Evolutionary conservation across 2,888 invertebrate genomes (phyloP), one percentile per base, ranked within the genome.

Genomic region (Trachelus stipa): DNA sequence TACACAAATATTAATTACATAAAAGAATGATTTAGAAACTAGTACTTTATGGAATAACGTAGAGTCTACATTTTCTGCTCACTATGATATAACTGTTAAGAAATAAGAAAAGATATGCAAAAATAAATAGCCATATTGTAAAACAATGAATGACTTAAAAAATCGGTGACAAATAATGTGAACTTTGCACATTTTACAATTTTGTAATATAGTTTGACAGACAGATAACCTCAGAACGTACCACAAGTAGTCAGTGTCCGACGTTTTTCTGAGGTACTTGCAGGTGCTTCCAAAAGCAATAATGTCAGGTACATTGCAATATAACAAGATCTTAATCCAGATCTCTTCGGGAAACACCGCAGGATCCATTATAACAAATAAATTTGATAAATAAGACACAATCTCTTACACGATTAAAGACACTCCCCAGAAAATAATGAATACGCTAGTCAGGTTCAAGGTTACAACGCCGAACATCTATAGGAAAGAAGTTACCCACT

Each of bases 301-400:
- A 84, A 91, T 91, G 83, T 91, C 91, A 87, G 90, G 90, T 87
- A 91, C 91, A 81, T 91, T 89, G 81, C 91, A 92, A 80, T 91
- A 91, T 73, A 90, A 86, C 79, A 92, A 88, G 81, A 92, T 92
- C 83, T 91, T 91, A 73, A 91, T 91, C 91, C 91, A 92, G 83
- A 92, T 91, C 84, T 91, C 91, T 80, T 91, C 91, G 69, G 91
- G 91, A 83, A 91, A 90, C 81, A 91, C 88, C 69, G 91, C 88
- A 73, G 91, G 91, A 90, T 91, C 91, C 91, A 91, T 91, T 82
- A 81, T 86, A 78, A 35, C 30, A 23, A 34, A 71, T 33, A 33
- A 71, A 71, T 33, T 33, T 71, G 71, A 71, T 71, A 71, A 33
- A 71, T 33, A 31, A 33, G 71, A 71, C 31, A 33, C 71, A 71